phyloP scores from a whole-genome alignment of 2,797 vertebrate species.

The Falco rusticolus region DNA sequence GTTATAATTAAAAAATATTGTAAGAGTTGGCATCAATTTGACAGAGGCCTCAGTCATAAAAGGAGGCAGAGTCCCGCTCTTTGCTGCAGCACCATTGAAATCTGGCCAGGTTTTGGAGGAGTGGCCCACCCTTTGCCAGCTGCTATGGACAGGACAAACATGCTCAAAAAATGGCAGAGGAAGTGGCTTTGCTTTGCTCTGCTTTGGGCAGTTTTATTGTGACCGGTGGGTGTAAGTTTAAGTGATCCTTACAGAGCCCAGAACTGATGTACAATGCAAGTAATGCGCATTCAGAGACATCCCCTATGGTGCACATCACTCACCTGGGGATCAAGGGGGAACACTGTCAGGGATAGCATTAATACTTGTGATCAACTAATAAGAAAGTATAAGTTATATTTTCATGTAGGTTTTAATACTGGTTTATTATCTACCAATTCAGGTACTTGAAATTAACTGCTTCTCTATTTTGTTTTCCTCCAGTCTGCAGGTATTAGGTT shows the following conservation, averaged over 20 bases:
- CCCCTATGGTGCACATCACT: neutral
- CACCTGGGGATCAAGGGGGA: neutral
- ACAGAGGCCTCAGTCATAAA: neutral
- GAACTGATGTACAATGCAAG: neutral
- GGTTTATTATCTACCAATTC: neutral
- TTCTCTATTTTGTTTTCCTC: neutral
- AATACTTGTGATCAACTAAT: neutral
- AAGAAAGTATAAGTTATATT: neutral
- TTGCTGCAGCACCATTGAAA: accelerated
- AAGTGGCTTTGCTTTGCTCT: neutral
- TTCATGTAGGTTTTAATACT: neutral
- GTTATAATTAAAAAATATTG: slow-evolving; percentile 30
- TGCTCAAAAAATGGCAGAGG: neutral
- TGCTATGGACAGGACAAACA: neutral
- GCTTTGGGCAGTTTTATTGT: neutral
- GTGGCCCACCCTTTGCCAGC: neutral
- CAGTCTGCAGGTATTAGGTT: neutral
- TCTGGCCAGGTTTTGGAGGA: neutral
- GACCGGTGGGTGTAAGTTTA: neutral
- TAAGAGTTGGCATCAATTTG: neutral
- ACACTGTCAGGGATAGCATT: neutral
- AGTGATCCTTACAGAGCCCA: neutral
- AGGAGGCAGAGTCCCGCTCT: neutral
- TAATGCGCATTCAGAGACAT: neutral
- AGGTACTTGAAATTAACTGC: neutral